A percentile compares a stretch with the other conserved stretches of the same genome.
Evolutionary conservation across 1,140 invertebrate species (phyloP).

Genomic region (Drosophila nikananu): DNA sequence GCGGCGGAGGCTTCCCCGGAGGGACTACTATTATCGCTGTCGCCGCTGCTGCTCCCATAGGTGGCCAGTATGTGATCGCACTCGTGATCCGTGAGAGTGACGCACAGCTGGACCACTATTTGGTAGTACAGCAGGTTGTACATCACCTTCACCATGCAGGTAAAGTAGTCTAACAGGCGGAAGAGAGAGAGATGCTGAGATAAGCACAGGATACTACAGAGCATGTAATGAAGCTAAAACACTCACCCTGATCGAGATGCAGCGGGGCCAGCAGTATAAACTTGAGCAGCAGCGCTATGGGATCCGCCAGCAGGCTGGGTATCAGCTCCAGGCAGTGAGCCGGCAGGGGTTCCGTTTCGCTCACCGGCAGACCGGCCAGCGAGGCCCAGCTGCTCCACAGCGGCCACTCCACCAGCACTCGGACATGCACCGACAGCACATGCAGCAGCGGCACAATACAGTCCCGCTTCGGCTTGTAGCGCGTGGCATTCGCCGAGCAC

Average conservation of each 20-base stretch:
- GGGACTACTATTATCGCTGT: not conserved
- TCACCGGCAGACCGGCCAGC: constrained; percentile 86
- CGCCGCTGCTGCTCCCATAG: constrained; percentile 23
- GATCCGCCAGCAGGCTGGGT: constrained; percentile 91
- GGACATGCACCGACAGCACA: constrained; percentile 94
- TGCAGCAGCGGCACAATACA: constrained; percentile 96
- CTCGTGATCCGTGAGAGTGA: constrained; percentile 86
- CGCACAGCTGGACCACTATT: constrained; percentile 90
- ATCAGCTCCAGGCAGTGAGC: constrained; percentile 81
- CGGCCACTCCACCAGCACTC: constrained; percentile 89
- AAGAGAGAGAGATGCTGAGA: not conserved
- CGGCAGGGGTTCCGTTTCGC: constrained; percentile 72
- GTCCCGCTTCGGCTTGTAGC: constrained; percentile 92
- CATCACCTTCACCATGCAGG: constrained; percentile 92
- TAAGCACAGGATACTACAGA: not conserved
- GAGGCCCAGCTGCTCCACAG: constrained; percentile 89
- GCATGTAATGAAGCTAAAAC: not conserved
- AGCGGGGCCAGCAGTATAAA: constrained; percentile 93
- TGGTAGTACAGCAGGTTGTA: constrained; percentile 96
- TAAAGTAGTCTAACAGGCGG: constrained; percentile 91
- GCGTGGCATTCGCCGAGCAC: constrained; percentile 86
- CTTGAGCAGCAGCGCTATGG: constrained; percentile 93
- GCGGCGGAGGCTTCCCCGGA: constrained; percentile 11
- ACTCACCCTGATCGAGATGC: constrained; percentile 93
- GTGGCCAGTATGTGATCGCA: constrained; percentile 81